phyloP scores from a whole-genome alignment of 2,113 vertebrate species.

The Corydoras maculifer region DNA sequence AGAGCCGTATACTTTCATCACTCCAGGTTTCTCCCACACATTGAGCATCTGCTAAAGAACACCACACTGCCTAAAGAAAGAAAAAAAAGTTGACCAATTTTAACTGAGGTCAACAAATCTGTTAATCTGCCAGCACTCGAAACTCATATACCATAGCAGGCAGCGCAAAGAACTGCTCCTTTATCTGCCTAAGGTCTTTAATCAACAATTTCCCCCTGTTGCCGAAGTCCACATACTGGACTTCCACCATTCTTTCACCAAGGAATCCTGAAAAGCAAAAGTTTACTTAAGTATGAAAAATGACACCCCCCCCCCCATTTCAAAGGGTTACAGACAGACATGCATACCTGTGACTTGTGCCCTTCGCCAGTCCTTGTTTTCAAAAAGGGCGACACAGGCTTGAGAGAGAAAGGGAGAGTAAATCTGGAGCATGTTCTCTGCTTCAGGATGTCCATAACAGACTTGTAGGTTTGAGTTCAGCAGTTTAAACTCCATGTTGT shows the following conservation, averaged over 20 bases:
- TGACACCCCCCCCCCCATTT: background rate
- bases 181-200: constrained; percentile 73
- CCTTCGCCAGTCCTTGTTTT: constrained; percentile 80
- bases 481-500: constrained; percentile 63
- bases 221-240: constrained; percentile 82
- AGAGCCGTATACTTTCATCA: constrained; percentile 64
- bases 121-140: background rate
- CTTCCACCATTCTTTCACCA: constrained; percentile 65
- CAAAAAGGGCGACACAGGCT: constrained; percentile 75
- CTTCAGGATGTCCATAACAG: constrained; percentile 53
- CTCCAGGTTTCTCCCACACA: constrained; percentile 70
- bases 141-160: constrained; percentile 73
- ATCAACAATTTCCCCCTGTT: constrained; percentile 64
- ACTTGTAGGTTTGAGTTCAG: constrained; percentile 72
- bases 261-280: constrained; percentile 63
- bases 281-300: background rate
- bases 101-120: background rate
- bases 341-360: constrained; percentile 75
- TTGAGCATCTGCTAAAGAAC: constrained; percentile 71
- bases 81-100: background rate
- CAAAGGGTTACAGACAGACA: background rate
- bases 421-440: constrained; percentile 58
- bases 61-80: constrained; percentile 73
- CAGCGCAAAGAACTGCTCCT: constrained; percentile 75
- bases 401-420: constrained; percentile 71